Conservation (phyloP, 2,888 invertebrate species). For the Dinocampus coccinellae region DNA sequence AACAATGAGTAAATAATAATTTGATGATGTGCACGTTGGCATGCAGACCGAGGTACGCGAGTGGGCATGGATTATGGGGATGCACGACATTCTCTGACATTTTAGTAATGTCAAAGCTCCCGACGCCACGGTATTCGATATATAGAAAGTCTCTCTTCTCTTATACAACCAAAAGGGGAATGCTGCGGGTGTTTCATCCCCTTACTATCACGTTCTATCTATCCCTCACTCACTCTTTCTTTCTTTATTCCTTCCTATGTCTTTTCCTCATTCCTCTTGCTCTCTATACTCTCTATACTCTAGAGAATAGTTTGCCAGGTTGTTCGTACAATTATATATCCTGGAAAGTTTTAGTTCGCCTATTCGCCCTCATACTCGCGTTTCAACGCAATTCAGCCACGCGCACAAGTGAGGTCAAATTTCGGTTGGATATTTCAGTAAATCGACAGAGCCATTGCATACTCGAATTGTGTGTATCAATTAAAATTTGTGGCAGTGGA, state of each 20-base stretch:
- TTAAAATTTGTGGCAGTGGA: slow-evolving; percentile 34
- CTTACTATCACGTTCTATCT: neutral
- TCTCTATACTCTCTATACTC: neutral
- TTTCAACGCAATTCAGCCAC: neutral
- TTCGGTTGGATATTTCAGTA: neutral
- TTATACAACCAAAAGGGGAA: slow-evolving; percentile 18
- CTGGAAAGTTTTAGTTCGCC: slow-evolving; percentile 11
- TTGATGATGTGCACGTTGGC: slow-evolving; percentile 16
- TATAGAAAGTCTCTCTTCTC: slow-evolving; percentile 20
- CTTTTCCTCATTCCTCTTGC: too few relatives aligned
- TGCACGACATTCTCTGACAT: slow-evolving; percentile 66
- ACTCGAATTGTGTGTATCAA: slow-evolving; percentile 34
- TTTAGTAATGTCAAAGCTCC: slow-evolving; percentile 64
- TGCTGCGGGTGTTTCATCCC: slow-evolving; percentile 24
- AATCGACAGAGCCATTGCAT: neutral
- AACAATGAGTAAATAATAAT: neutral
- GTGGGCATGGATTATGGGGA: slow-evolving; percentile 28
- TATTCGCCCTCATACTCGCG: neutral
- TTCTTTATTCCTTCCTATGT: neutral
- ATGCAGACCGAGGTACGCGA: slow-evolving; percentile 23
- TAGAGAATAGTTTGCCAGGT: slow-evolving; percentile 35
- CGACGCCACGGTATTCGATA: slow-evolving; percentile 46
- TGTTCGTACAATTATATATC: slow-evolving; percentile 24
- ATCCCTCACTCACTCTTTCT: neutral
- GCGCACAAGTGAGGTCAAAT: neutral